A percentile compares a stretch with the other conserved stretches of the same genome.
These are phyloP conservation scores for Rhamnusium bicolor DNA, from an alignment of 2,888 invertebrate species.

Conservation along the genomic window DNA sequence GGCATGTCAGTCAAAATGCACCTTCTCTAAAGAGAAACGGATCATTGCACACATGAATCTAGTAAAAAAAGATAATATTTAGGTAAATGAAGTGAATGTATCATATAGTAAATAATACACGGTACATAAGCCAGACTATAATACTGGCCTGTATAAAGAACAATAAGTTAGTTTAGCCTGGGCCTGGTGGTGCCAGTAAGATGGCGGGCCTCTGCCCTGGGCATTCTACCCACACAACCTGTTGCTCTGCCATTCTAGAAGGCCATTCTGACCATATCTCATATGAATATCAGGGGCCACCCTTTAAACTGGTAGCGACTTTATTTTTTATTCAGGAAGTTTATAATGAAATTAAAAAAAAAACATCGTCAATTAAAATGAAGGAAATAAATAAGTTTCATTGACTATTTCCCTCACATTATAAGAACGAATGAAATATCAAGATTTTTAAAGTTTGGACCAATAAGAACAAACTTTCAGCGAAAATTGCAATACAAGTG, in stretches of 20 bases:
- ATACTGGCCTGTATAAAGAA: conserved; percentile 16
- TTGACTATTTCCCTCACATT: too few species aligned
- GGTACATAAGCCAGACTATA: conserved; percentile 14
- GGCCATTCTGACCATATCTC: conserved; percentile 32
- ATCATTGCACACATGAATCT: not conserved
- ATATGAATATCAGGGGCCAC: conserved; percentile 25
- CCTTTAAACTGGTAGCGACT: conserved; percentile 12
- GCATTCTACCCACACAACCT: conserved; percentile 42
- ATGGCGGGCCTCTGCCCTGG: conserved; percentile 30
- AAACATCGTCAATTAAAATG: too few species aligned
- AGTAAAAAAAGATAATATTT: not conserved
- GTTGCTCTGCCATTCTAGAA: conserved; percentile 36
- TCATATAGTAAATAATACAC: not conserved
- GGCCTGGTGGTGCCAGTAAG: conserved; percentile 40
- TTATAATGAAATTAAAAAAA: not conserved
- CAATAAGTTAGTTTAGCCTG: conserved; percentile 25
- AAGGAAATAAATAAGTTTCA: not conserved
- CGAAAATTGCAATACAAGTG: too few species aligned
- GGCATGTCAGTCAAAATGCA: not conserved
- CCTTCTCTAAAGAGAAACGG: not conserved
- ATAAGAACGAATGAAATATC: not conserved
- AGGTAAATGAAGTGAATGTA: not conserved
- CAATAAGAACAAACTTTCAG: too few species aligned
- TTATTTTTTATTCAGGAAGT: not conserved
- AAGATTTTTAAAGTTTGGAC: too few species aligned